Conservation (phyloP, 2,113 vertebrate genomes). For the Turnix velox region DNA sequence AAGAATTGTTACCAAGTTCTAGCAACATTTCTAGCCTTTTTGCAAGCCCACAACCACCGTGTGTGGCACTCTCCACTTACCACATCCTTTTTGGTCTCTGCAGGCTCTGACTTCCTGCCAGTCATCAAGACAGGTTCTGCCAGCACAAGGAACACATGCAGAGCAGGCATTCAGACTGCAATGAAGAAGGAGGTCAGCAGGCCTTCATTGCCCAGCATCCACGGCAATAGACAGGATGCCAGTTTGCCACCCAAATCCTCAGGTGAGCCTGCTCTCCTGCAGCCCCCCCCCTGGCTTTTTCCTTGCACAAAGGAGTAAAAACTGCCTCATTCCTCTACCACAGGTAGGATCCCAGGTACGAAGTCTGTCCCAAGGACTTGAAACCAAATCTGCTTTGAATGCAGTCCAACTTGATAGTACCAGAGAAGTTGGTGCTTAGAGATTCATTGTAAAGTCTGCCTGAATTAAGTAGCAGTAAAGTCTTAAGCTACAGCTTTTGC, state of each 20-base stretch:
- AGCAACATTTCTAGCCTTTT: neutral
- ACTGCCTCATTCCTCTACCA: neutral
- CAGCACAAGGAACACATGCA: neutral
- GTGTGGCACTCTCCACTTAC: neutral
- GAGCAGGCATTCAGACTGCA: neutral
- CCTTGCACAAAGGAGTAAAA: neutral
- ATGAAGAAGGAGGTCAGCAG: conserved; percentile 26
- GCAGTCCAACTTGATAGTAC: neutral
- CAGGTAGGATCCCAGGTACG: neutral
- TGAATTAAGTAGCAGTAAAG: neutral
- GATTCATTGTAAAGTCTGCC: neutral
- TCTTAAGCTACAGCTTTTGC: neutral
- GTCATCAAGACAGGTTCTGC: neutral
- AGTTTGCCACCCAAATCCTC: conserved; percentile 36
- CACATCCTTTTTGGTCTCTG: neutral
- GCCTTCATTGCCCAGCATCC: conserved; percentile 33
- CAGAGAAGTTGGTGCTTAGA: neutral
- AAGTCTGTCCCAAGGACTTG: neutral
- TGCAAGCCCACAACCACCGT: neutral
- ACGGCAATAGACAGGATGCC: neutral
- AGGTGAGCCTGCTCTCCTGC: conserved; percentile 7
- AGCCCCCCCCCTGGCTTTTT: neutral
- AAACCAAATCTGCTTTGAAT: neutral
- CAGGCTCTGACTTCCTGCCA: neutral
- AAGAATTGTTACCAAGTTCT: neutral